A percentile compares a stretch with the other conserved stretches of the same genome.
Conservation (phyloP, 2,797 vertebrate genomes). For the Lophotriccus pileatus region DNA sequence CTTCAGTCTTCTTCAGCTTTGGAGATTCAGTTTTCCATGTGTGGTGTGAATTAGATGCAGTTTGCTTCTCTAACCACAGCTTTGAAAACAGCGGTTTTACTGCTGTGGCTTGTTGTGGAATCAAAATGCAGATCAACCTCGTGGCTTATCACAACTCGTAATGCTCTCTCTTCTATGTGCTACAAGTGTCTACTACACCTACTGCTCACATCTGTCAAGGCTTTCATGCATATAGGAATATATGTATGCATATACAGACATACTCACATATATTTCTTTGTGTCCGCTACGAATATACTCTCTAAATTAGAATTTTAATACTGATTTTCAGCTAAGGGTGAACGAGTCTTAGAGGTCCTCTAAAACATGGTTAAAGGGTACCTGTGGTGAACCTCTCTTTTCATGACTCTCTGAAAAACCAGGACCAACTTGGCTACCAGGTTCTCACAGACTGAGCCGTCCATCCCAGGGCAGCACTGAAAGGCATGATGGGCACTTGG, state of each 20-base stretch:
- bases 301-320: not conserved
- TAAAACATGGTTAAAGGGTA: not conserved
- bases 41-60: not conserved
- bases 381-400: not conserved
- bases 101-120: not conserved
- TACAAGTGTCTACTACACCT: not conserved
- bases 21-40: not conserved
- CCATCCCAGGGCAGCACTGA: not conserved
- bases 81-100: not conserved
- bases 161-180: not conserved
- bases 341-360: not conserved
- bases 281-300: not conserved
- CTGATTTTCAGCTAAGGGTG: not conserved
- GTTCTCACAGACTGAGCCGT: not conserved
- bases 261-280: too few species aligned
- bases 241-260: not conserved
- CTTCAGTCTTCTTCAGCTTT: not conserved
- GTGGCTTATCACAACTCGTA: not conserved
- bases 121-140: not conserved
- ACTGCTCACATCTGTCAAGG: not conserved
- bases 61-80: not conserved
- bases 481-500: rapidly evolving
- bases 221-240: not conserved
- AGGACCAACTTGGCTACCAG: not conserved
- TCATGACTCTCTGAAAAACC: not conserved